phyloP scores from a whole-genome alignment of 2,113 vertebrate genomes.

The Lepus timidus region DNA sequence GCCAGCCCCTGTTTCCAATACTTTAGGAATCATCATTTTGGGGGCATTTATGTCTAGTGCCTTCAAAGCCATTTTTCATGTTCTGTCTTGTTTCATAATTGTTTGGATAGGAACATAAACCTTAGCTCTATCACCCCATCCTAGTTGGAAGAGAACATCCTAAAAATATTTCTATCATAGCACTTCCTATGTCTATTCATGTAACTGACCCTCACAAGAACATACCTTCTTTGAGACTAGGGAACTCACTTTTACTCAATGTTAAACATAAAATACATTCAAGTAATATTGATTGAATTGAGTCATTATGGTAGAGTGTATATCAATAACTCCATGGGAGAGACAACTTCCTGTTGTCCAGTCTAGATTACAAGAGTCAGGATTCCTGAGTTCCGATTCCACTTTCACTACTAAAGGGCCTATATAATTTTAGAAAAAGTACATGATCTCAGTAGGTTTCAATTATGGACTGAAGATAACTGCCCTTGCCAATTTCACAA shows the following conservation, averaged over 20 bases:
- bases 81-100: background rate
- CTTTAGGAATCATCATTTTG: background rate
- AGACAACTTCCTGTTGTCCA: background rate
- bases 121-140: background rate
- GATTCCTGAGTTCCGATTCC: constrained; percentile 9
- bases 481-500: constrained; percentile 30
- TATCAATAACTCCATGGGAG: background rate
- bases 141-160: background rate
- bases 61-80: background rate
- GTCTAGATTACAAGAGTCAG: background rate
- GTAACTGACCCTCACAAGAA: background rate
- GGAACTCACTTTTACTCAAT: background rate
- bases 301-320: background rate
- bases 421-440: constrained; percentile 26
- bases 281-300: background rate
- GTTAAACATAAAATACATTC: background rate
- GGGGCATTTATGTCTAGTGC: background rate
- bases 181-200: background rate
- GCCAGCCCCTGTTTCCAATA: no score
- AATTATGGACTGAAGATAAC: background rate
- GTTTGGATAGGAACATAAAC: background rate
- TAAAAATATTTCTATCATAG: background rate
- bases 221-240: background rate
- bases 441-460: background rate
- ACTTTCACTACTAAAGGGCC: background rate